Percentiles rank a stretch among this genome's conserved stretches.
Evolutionary conservation across 2,113 vertebrate species (phyloP).

Genomic region (Cnemophilus loriae): DNA sequence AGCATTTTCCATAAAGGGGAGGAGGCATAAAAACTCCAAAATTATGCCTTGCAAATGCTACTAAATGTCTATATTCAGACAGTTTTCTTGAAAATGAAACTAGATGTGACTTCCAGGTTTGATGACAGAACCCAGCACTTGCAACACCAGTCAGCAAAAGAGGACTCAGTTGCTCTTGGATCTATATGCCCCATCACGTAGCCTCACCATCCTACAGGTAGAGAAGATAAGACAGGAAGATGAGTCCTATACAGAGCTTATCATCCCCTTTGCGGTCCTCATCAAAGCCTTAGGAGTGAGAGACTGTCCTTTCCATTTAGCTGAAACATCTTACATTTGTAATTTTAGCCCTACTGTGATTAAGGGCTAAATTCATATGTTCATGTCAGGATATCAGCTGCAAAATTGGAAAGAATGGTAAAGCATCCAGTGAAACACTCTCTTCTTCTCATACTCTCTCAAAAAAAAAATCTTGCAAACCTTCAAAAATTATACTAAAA

Average conservation of each 20-base stretch:
- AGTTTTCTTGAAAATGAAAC: background rate
- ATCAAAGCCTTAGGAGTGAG: background rate
- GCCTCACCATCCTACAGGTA: background rate
- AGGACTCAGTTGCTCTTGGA: background rate
- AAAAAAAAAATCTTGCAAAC: background rate
- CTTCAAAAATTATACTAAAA: background rate
- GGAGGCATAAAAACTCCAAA: accelerated
- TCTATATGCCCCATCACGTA: accelerated
- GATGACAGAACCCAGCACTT: background rate
- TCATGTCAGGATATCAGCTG: background rate
- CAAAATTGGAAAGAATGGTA: background rate
- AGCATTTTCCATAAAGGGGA: background rate
- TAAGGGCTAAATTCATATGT: background rate
- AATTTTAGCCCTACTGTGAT: background rate
- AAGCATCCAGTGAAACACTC: background rate
- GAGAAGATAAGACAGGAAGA: background rate
- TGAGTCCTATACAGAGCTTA: background rate
- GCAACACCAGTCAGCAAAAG: background rate
- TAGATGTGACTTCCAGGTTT: background rate
- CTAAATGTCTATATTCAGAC: background rate
- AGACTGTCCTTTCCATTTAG: background rate
- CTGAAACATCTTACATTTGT: background rate
- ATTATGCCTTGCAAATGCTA: background rate
- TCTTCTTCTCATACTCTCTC: background rate
- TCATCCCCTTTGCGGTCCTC: background rate